Conservation (phyloP, 2,888 invertebrate species). For the Cryptophagus acutangulus region DNA sequence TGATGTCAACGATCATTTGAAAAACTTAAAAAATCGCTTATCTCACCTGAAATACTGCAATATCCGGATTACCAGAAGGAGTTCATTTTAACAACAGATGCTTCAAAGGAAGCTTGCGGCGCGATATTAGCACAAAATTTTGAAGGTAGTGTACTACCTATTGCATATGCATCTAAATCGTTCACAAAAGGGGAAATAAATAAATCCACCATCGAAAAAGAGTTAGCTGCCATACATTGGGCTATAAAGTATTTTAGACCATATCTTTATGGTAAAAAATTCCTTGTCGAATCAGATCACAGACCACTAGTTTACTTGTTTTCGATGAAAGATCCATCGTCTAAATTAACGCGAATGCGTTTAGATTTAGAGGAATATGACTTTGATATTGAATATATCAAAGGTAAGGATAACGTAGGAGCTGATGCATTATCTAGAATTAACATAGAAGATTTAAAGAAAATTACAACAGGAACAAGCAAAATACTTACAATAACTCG, state of each 20-base stretch:
- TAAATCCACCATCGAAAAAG: constrained; percentile 11
- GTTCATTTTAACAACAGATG: constrained; percentile 17
- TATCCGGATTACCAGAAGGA: constrained; percentile 16
- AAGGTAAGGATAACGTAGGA: constrained; percentile 12
- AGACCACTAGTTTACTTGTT: constrained; percentile 19
- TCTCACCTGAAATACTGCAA: constrained; percentile 15
- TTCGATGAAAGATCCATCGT: constrained; percentile 19
- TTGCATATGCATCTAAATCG: constrained; percentile 16
- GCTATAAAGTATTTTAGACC: constrained; percentile 12
- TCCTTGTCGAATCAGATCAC: constrained; percentile 19
- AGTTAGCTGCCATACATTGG: constrained; percentile 12
- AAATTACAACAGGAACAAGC: neutral
- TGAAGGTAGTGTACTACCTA: constrained; percentile 14
- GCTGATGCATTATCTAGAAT: constrained; percentile 13
- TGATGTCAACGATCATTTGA: constrained; percentile 14
- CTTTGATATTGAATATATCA: constrained; percentile 6
- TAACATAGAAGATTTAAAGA: neutral
- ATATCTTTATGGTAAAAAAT: constrained; percentile 13
- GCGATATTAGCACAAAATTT: no score
- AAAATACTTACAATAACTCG: neutral
- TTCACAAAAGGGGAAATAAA: constrained; percentile 16
- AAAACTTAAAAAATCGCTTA: constrained; percentile 10
- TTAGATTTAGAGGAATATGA: constrained; percentile 18
- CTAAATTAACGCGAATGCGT: constrained; percentile 18
- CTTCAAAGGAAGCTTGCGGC: constrained; percentile 17